Percentiles rank a stretch among this genome's conserved stretches.
Conservation (phyloP, 2,113 vertebrate genomes). For the Cinclus mexicanus region DNA sequence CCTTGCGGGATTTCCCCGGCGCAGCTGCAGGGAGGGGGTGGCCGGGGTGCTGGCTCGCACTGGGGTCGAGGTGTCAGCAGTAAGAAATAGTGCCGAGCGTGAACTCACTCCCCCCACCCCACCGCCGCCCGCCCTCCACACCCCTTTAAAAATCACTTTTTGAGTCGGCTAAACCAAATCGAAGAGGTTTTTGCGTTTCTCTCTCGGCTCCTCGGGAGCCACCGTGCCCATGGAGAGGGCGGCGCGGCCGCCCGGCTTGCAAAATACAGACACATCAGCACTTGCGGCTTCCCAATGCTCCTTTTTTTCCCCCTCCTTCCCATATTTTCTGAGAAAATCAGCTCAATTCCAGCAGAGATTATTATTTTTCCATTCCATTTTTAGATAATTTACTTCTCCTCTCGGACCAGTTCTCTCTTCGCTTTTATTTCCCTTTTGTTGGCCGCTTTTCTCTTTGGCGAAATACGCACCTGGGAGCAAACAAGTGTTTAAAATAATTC, state of each 20-base stretch:
- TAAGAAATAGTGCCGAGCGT: constrained; percentile 36
- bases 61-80: constrained; percentile 41
- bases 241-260: neutral
- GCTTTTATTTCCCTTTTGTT: neutral
- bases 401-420: neutral
- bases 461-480: constrained; percentile 12
- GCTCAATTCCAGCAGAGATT: neutral
- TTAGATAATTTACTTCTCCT: neutral
- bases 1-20: neutral
- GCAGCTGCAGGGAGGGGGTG: neutral
- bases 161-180: neutral
- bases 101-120: neutral
- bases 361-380: neutral
- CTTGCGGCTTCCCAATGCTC: neutral
- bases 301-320: rapidly evolving
- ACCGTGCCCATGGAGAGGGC: neutral
- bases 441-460: neutral
- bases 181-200: neutral
- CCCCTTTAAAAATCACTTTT: constrained; percentile 18
- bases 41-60: neutral
- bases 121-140: neutral
- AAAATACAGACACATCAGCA: neutral
- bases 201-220: neutral
- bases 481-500: neutral
- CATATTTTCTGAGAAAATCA: neutral